A percentile compares a stretch with the other conserved stretches of the same genome.
phyloP scores from a whole-genome alignment of 2,113 vertebrate genomes.

The Boulengeromyrus knoepffleri region DNA sequence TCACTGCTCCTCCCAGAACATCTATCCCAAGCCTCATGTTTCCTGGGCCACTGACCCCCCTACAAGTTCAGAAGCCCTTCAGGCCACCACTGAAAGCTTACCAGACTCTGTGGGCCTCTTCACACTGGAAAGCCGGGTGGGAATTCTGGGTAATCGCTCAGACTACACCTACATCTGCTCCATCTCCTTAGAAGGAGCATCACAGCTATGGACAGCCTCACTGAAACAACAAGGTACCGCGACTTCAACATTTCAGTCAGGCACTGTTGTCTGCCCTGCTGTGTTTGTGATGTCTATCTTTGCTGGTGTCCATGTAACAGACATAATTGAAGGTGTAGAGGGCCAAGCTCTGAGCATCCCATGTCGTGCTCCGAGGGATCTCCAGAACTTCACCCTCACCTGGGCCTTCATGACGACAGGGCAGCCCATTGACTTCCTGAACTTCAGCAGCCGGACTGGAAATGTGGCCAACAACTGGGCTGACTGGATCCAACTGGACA shows the following conservation, averaged over 20 bases:
- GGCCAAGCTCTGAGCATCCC: slow-evolving; percentile 45
- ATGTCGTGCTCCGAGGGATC: slow-evolving; percentile 43
- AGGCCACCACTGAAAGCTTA: background rate
- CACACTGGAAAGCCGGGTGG: background rate
- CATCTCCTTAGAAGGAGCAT: background rate
- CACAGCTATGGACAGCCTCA: background rate
- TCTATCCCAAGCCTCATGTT: background rate
- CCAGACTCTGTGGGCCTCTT: background rate
- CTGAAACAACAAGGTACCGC: background rate
- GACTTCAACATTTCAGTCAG: background rate
- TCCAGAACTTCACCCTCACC: slow-evolving; percentile 56
- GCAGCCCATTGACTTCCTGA: slow-evolving; percentile 20
- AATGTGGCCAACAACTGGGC: no score
- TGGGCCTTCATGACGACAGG: slow-evolving; percentile 51
- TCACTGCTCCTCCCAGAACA: background rate
- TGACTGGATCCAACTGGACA: no score
- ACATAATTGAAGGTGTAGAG: background rate
- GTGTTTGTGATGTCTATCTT: no score
- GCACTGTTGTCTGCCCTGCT: no score
- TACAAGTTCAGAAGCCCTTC: background rate
- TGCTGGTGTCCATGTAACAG: background rate
- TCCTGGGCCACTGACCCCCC: background rate
- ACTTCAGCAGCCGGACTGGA: no score
- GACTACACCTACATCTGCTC: background rate
- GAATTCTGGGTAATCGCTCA: background rate